Percentiles rank a stretch among this genome's conserved stretches.
phyloP scores from a whole-genome alignment of 2,888 invertebrate species.

The Bruchidius siliquastri region DNA sequence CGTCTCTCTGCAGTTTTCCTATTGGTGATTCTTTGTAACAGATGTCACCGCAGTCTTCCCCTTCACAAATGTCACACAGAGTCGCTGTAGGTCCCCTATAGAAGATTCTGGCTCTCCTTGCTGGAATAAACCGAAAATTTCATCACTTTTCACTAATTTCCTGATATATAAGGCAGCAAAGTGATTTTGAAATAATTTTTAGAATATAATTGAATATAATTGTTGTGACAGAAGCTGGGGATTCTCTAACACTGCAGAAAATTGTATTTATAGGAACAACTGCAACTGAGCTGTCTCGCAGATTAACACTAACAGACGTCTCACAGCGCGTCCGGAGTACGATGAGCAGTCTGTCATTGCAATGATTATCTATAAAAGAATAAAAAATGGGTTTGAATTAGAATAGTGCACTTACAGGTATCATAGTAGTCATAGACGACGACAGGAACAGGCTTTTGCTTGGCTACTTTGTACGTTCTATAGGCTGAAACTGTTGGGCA shows the following conservation, averaged over 20 bases:
- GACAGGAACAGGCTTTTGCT: slow-evolving; percentile 81
- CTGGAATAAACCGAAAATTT: slow-evolving; percentile 50
- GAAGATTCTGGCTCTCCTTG: slow-evolving; percentile 77
- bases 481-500: slow-evolving; percentile 83
- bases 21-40: slow-evolving; percentile 33
- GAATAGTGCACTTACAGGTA: slow-evolving; percentile 61
- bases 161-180: too few species aligned
- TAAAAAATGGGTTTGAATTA: too few species aligned
- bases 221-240: too few species aligned
- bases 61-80: slow-evolving; percentile 80
- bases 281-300: too few species aligned
- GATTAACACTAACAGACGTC: too few species aligned
- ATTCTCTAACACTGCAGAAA: too few species aligned
- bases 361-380: too few species aligned
- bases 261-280: too few species aligned
- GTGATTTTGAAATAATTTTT: too few species aligned
- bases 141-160: too few species aligned
- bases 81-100: slow-evolving; percentile 67
- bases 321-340: too few species aligned
- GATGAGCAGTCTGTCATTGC: not conserved
- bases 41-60: slow-evolving; percentile 55
- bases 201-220: too few species aligned
- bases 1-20: not conserved
- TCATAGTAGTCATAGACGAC: slow-evolving; percentile 89
- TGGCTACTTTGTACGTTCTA: slow-evolving; percentile 77